These are phyloP conservation scores for Ganaspis sp. DNA, from an alignment of 1,140 invertebrate species.

Conservation along the genomic window DNA sequence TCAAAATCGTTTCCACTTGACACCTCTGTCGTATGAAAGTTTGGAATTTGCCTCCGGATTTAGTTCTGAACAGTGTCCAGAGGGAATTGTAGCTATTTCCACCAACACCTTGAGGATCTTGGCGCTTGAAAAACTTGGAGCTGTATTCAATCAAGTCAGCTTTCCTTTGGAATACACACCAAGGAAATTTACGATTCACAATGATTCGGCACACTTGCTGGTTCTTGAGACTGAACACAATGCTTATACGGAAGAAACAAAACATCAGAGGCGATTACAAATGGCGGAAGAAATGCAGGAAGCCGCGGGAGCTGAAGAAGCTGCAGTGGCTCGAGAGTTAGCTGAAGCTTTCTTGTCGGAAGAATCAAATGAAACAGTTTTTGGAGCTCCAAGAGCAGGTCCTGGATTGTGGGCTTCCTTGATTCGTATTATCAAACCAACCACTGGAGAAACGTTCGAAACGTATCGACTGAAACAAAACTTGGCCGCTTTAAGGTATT, in stretches of 20 bases:
- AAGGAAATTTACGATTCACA: conserved; percentile 95
- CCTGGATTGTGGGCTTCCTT: conserved; percentile 98
- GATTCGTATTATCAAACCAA: conserved; percentile 93
- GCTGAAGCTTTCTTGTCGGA: conserved; percentile 97
- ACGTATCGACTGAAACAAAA: conserved; percentile 94
- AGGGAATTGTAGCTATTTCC: conserved; percentile 99
- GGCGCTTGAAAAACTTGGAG: conserved; percentile 98
- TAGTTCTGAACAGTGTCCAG: conserved; percentile 98
- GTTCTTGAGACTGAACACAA: conserved; percentile 99
- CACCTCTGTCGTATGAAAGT: conserved; percentile 96
- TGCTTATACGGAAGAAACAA: conserved; percentile 98
- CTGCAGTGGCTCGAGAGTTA: conserved; percentile 96
- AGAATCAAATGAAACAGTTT: conserved; percentile 93
- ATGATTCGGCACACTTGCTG: conserved; percentile 93
- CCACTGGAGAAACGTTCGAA: conserved; percentile 86
- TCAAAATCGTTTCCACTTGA: conserved; percentile 97
- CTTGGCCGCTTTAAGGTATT: conserved; percentile 93
- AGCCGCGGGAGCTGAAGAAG: conserved; percentile 95
- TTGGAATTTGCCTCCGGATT: conserved; percentile 99
- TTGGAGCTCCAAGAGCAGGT: conserved; percentile 97
- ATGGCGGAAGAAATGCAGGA: conserved; percentile 97
- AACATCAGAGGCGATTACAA: conserved; percentile 90
- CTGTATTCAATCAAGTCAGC: conserved; percentile 97
- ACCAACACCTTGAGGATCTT: conserved; percentile 98
- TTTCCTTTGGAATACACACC: conserved; percentile 97